A percentile compares a stretch with the other conserved stretches of the same genome.
These are phyloP conservation scores for Macrotis lagotis DNA, from an alignment of 2,113 vertebrate species.

Conservation along the genomic window DNA sequence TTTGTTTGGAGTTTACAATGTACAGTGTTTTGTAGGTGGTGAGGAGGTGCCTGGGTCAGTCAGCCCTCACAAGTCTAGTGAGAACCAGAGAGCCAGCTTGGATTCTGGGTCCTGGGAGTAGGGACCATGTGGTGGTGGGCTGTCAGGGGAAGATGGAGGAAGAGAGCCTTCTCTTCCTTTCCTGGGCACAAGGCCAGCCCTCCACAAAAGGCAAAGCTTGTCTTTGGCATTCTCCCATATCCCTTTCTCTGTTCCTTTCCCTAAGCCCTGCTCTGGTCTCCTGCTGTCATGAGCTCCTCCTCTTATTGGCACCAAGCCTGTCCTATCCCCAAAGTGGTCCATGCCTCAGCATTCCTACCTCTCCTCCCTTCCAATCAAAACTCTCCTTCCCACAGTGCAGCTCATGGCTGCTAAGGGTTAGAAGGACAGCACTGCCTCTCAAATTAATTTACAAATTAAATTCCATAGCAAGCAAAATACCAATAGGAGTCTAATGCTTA, in stretches of 20 bases:
- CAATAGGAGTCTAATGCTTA: not conserved
- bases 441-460: not conserved
- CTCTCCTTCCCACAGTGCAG: not conserved
- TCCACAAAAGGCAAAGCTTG: not conserved
- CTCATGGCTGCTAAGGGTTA: not conserved
- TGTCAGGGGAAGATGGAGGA: not conserved
- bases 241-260: not conserved
- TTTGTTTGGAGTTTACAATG: not conserved
- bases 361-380: not conserved
- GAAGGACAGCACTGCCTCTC: not conserved
- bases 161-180: not conserved
- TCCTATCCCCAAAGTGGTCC: not conserved
- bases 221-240: not conserved
- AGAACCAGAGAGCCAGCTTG: not conserved
- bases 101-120: not conserved
- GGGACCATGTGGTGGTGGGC: not conserved
- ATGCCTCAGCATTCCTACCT: constrained; percentile 1
- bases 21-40: not conserved
- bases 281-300: not conserved
- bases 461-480: not conserved
- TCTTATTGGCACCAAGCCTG: not conserved
- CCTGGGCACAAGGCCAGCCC: not conserved
- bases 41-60: not conserved
- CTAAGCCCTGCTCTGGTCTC: not conserved
- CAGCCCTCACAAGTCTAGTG: not conserved